These are phyloP conservation scores for Phyllotreta striolata DNA, from an alignment of 2,888 invertebrate genomes.

Conservation along the genomic window DNA sequence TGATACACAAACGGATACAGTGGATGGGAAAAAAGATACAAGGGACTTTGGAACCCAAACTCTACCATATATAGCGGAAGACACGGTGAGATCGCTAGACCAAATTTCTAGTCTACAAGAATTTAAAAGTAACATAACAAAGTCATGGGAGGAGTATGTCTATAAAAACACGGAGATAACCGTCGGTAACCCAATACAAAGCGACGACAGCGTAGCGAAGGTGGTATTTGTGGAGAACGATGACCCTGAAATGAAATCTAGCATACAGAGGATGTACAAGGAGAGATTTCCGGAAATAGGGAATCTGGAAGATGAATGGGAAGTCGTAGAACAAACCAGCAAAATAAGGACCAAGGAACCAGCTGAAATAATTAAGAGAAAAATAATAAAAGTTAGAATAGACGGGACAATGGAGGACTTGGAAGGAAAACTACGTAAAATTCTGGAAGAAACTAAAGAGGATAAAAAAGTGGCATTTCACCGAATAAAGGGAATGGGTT, in stretches of 20 bases:
- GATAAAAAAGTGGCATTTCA: constrained; percentile 7
- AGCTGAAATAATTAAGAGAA: not conserved
- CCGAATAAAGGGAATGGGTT: not conserved
- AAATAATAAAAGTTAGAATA: constrained; percentile 10
- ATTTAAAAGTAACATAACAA: not conserved
- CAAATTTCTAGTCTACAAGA: not conserved
- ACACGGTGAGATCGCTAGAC: not conserved
- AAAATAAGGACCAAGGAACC: not conserved
- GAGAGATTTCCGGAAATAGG: constrained; percentile 30
- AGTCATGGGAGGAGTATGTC: constrained; percentile 1
- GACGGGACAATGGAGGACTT: constrained; percentile 7
- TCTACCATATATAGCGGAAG: not conserved
- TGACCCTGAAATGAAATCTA: constrained; percentile 22
- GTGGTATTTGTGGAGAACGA: constrained; percentile 26
- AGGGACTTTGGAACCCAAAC: constrained; percentile 3
- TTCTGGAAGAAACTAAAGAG: not conserved
- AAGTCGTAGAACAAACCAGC: constrained; percentile 20
- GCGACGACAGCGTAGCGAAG: constrained; percentile 12
- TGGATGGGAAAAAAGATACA: not conserved
- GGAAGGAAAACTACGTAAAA: not conserved
- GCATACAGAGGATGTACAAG: constrained; percentile 27
- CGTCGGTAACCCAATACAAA: constrained; percentile 12
- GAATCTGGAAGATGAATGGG: constrained; percentile 10
- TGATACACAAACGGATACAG: not conserved
- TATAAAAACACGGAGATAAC: constrained; percentile 1